Conservation (phyloP, 2,113 vertebrate genomes). For the Corydoras maculifer region DNA sequence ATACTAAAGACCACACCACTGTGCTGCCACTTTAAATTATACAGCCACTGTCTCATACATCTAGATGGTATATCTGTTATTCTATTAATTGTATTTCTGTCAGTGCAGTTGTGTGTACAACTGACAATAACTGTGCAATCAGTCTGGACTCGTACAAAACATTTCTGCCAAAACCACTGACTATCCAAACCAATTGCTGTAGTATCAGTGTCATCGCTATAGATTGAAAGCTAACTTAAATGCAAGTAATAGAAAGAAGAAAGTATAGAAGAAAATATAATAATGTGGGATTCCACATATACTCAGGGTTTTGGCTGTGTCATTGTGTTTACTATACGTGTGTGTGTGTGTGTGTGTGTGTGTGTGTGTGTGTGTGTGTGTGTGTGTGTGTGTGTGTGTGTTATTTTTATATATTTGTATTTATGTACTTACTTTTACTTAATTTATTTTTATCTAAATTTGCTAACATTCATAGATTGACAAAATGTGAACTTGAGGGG, state of each 20-base stretch:
- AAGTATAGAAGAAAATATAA: conserved; percentile 19
- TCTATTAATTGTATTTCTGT: too few species aligned
- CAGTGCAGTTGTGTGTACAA: too few species aligned
- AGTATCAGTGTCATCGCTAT: conserved; percentile 5
- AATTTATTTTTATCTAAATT: background rate
- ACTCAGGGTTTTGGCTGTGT: conserved; percentile 6
- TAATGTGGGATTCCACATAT: conserved; percentile 1
- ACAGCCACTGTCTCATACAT: too few species aligned
- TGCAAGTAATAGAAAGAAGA: conserved; percentile 1
- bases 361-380: background rate
- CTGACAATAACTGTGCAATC: background rate
- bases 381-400: too few species aligned
- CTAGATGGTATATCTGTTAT: too few species aligned
- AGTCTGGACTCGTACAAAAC: background rate
- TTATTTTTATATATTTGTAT: too few species aligned
- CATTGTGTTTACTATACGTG: background rate
- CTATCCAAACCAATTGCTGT: conserved; percentile 2
- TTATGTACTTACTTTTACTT: too few species aligned
- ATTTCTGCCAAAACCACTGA: background rate
- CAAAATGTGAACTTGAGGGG: background rate
- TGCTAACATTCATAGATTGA: too few species aligned
- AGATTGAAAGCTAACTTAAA: conserved; percentile 8
- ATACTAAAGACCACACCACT: too few species aligned
- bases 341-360: too few species aligned
- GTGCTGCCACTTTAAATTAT: too few species aligned